Conservation (phyloP, 2,113 vertebrate genomes). For the Dipodomys stephensi region DNA sequence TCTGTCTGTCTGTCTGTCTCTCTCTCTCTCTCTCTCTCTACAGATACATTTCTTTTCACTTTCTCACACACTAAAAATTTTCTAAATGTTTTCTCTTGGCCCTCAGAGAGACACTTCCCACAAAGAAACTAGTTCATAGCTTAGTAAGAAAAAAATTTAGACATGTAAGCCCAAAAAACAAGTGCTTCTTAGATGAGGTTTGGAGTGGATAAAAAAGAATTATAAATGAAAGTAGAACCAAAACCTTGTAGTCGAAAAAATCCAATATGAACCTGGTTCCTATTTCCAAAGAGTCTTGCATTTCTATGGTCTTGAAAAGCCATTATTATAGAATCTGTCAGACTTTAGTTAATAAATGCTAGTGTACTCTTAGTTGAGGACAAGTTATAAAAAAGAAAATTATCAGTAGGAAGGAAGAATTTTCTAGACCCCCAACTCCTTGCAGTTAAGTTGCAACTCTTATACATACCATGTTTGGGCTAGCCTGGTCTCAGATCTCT, state of each 20-base stretch:
- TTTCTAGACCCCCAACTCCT: background rate
- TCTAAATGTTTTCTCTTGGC: background rate
- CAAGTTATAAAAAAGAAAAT: background rate
- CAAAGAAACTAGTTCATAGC: background rate
- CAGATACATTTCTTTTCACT: background rate
- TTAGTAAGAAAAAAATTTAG: background rate
- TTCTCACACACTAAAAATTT: background rate
- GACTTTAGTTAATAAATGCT: background rate
- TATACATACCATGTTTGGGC: background rate
- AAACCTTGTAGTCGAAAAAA: background rate
- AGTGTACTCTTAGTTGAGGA: background rate
- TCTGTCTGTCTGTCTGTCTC: no score
- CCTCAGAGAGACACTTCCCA: background rate
- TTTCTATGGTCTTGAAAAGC: background rate
- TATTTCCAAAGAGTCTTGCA: background rate
- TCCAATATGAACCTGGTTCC: background rate
- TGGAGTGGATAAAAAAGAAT: background rate
- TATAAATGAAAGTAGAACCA: conserved; percentile 28
- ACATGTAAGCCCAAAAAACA: background rate
- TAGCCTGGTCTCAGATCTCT: background rate
- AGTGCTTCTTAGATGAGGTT: background rate
- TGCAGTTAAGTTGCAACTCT: background rate
- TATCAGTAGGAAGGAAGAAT: background rate
- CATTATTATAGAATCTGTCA: background rate
- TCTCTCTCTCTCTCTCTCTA: background rate